Percentiles rank a stretch among this genome's conserved stretches.
phyloP scores from a whole-genome alignment of 64 coral and sea anemone species.

The Pachyseris speciosa region DNA sequence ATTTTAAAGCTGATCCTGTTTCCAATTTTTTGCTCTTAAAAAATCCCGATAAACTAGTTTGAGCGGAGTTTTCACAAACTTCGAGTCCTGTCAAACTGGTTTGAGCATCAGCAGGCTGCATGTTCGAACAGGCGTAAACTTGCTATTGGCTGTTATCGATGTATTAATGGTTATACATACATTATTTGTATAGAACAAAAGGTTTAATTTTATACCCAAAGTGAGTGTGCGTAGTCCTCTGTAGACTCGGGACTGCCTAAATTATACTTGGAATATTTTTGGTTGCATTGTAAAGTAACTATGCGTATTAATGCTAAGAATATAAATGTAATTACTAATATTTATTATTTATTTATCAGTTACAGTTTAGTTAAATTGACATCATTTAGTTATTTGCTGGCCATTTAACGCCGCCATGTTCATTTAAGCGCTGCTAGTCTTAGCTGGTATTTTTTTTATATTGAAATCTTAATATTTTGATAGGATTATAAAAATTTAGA shows the following conservation, averaged over 20 bases:
- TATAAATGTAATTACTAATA: neutral
- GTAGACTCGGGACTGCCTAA: neutral
- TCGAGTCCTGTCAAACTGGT: neutral
- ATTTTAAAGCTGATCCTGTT: neutral
- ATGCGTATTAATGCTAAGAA: neutral
- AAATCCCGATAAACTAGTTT: neutral
- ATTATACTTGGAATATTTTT: conserved; percentile 30
- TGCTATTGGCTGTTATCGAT: neutral
- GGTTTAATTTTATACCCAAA: conserved; percentile 2
- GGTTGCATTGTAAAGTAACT: conserved; percentile 2
- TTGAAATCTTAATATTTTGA: neutral
- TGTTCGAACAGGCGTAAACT: neutral
- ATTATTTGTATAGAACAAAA: conserved; percentile 1
- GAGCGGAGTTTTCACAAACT: neutral
- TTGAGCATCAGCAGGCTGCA: conserved; percentile 23
- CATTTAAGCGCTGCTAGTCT: neutral
- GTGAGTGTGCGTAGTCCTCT: neutral
- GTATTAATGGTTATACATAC: neutral
- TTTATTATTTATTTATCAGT: neutral
- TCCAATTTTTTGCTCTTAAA: neutral
- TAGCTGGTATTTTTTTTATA: neutral
- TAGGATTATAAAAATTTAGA: too few species aligned
- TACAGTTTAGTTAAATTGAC: neutral
- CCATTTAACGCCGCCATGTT: neutral
- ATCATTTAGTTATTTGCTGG: neutral